Conservation (phyloP, 2,888 invertebrate genomes). For the Drosophila leonis region DNA sequence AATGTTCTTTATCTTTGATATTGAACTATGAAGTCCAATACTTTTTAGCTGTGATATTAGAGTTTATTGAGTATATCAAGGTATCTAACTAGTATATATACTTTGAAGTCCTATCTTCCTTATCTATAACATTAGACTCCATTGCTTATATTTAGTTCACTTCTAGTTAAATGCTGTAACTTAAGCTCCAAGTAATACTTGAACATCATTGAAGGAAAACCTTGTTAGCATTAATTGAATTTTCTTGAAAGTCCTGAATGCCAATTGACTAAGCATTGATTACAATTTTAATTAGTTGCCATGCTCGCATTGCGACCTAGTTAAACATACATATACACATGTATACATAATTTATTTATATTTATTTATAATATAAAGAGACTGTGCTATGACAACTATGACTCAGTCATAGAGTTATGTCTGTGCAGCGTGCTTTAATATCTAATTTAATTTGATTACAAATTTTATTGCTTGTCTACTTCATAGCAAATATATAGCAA, state of each 20-base stretch:
- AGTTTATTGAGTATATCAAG: no score
- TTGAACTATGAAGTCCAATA: no score
- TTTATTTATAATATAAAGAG: not conserved
- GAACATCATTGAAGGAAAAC: constrained; percentile 4
- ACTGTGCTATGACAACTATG: not conserved
- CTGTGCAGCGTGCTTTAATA: not conserved
- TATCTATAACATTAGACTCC: not conserved
- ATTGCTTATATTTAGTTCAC: not conserved
- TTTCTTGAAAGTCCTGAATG: not conserved
- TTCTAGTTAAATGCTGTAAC: not conserved
- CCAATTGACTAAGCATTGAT: constrained; percentile 25
- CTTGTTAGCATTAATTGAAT: constrained; percentile 33
- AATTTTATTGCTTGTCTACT: constrained; percentile 4
- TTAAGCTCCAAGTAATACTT: not conserved
- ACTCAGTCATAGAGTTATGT: not conserved
- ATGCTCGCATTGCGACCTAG: constrained; percentile 20
- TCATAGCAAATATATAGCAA: not conserved
- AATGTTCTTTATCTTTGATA: no score
- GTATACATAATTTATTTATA: not conserved
- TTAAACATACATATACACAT: not conserved
- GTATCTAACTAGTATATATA: no score
- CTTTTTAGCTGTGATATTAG: no score
- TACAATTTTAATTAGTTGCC: constrained; percentile 39
- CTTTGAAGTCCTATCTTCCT: no score
- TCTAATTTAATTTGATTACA: constrained; percentile 2